Base-by-base conservation (phyloP, 2,113 vertebrate species). In the Eira barbara region DNA sequence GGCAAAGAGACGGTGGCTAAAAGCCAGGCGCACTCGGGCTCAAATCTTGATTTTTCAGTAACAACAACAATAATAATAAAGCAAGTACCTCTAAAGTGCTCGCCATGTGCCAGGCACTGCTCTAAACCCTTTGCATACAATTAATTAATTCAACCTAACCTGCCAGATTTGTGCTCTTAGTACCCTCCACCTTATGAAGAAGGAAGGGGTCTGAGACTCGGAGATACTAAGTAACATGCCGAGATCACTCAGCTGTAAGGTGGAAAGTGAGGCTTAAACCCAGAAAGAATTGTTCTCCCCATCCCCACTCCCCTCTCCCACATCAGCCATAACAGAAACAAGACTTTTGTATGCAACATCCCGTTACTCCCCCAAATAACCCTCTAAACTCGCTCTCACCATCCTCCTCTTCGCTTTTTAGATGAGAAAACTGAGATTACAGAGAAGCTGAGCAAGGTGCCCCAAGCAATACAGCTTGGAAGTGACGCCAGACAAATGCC, bases 1-100 rank as follows among this genome's bases (percentile, higher is more conserved):
- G 25, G 14, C 36, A 34, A 55, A n/a, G 17, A 34, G 14, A 13
- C 2, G 0, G 0, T 2, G 31, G 6, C 0, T 11, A 34, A 17
- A 34, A 29, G 47, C 20, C 39, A 76, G 84, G 47, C 2, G 4
- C 4, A 0, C 5, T 0, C 1, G 3, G 36, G 45, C 18, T 47
- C 34, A 12, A 39, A 25, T 47, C 7, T 12, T 23, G 13, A 89
- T 57, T 45, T 23, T 34, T 31, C 10, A 79, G 2, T 31, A 47
- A 31, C 7, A 23, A 31, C 7, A 23, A 52, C 29, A 23, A 36
- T 3, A 23, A 47, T 59, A 27, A 36, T 42, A n/a, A 31, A 81
- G 12, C 6, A 18, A 39, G 17, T 6, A 3, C 7, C 7, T 12
- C 45, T 21, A 8, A 14, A 47, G 6, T 0, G 8, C 36, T 87